Percentiles rank a stretch among this genome's conserved stretches.
Conservation (phyloP, 2,888 invertebrate species). For the Galerucella pusilla region DNA sequence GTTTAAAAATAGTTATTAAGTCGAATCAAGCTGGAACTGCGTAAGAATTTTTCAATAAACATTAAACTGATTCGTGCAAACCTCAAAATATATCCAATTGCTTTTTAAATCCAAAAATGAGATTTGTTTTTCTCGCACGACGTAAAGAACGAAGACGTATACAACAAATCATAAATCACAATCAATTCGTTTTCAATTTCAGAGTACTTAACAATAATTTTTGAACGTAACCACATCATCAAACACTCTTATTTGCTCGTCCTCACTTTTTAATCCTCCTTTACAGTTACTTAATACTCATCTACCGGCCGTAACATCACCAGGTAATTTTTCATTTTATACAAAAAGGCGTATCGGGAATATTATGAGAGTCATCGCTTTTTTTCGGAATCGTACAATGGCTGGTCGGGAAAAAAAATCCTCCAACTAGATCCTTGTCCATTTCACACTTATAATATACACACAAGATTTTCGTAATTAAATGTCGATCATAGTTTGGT, state of each 20-base stretch:
- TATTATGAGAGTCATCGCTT: slow-evolving; percentile 31
- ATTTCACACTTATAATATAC: slow-evolving; percentile 48
- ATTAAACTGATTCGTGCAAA: not conserved
- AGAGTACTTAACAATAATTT: slow-evolving; percentile 26
- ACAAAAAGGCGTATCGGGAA: slow-evolving; percentile 27
- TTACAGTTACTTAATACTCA: slow-evolving; percentile 32
- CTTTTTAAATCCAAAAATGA: slow-evolving; percentile 29
- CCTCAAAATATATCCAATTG: slow-evolving; percentile 28
- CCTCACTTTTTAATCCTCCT: slow-evolving; percentile 19
- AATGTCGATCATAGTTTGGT: slow-evolving; percentile 43
- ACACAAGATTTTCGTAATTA: slow-evolving; percentile 47
- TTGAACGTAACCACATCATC: slow-evolving; percentile 29
- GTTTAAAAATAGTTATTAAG: not conserved
- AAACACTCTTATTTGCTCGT: slow-evolving; percentile 30
- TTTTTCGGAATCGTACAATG: slow-evolving; percentile 36
- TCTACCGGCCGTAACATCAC: slow-evolving; percentile 31
- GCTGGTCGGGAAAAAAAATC: slow-evolving; percentile 25
- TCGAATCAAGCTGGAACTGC: not conserved
- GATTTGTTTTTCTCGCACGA: slow-evolving; percentile 4
- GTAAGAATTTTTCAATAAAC: not conserved
- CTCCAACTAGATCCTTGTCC: slow-evolving; percentile 44
- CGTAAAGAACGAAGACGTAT: not conserved
- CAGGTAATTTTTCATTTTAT: slow-evolving; percentile 34
- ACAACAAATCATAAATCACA: slow-evolving; percentile 28
- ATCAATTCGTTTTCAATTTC: slow-evolving; percentile 36